Evolutionary conservation across 2,888 invertebrate genomes (phyloP).

Genomic region (Thelaira solivaga): DNA sequence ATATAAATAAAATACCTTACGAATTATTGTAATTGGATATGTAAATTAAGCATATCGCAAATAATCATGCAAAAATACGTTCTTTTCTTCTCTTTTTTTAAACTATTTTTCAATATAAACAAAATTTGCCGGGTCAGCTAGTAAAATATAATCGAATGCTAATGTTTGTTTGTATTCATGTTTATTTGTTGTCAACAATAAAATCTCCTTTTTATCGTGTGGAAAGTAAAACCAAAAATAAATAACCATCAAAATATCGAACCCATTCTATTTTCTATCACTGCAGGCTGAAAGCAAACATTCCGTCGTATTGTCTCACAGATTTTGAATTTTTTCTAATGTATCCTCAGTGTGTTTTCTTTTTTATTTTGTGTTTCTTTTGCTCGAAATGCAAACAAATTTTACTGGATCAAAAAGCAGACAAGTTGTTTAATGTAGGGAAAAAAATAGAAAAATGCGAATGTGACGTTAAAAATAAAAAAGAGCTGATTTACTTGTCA

Average conservation of each 20-base stretch:
- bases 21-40: no score
- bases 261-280: slow-evolving; percentile 42
- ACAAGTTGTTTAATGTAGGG: slow-evolving; percentile 29
- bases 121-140: no score
- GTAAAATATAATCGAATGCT: neutral
- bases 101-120: no score
- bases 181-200: slow-evolving; percentile 1
- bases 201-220: slow-evolving; percentile 15
- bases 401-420: slow-evolving; percentile 22
- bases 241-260: slow-evolving; percentile 48
- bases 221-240: slow-evolving; percentile 23
- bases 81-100: no score
- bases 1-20: no score
- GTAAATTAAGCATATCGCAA: no score
- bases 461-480: slow-evolving; percentile 23
- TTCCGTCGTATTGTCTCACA: slow-evolving; percentile 25
- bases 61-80: no score
- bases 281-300: slow-evolving; percentile 43
- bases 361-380: slow-evolving; percentile 1
- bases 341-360: neutral
- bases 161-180: neutral
- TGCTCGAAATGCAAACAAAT: slow-evolving; percentile 21
- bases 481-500: slow-evolving; percentile 58
- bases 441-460: slow-evolving; percentile 25
- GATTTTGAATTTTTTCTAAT: slow-evolving; percentile 22